phyloP scores from a whole-genome alignment of 1,140 invertebrate genomes.

The Calephelis nemesis region DNA sequence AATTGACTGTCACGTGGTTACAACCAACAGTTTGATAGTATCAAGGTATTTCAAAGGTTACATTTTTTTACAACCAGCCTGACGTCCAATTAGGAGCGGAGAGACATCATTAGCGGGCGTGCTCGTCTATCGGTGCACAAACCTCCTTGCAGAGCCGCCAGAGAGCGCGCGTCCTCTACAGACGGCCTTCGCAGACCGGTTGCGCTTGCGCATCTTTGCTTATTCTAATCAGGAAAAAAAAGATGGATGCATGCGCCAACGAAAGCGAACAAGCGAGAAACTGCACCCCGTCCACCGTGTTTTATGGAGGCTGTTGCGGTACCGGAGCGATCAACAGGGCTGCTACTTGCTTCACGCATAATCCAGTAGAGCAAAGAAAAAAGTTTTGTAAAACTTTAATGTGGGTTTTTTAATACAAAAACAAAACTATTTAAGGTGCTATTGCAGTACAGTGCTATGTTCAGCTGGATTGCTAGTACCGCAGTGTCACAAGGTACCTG shows the following conservation, averaged over 20 bases:
- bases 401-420: no score
- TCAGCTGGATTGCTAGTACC: no score
- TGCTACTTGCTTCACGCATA: constrained; percentile 19
- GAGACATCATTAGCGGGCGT: constrained; percentile 64
- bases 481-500: no score
- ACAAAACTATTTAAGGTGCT: no score
- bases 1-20: no score
- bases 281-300: constrained; percentile 55
- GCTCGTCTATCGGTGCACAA: constrained; percentile 37
- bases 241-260: constrained; percentile 58
- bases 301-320: constrained; percentile 70
- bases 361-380: no score
- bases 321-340: constrained; percentile 42
- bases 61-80: constrained; percentile 51
- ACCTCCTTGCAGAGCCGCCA: constrained; percentile 35
- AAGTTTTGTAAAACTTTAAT: no score
- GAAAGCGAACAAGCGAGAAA: constrained; percentile 69
- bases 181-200: constrained; percentile 72
- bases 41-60: constrained; percentile 39
- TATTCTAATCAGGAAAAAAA: constrained; percentile 75
- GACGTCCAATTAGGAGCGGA: constrained; percentile 70
- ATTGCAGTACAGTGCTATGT: no score
- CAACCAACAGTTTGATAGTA: constrained; percentile 37
- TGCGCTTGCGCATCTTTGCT: constrained; percentile 73
- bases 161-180: constrained; percentile 46